Evolutionary conservation across 2,888 invertebrate genomes (phyloP), one percentile per base, ranked within the genome.

Genomic region (Xanthorhoe spadicearia): DNA sequence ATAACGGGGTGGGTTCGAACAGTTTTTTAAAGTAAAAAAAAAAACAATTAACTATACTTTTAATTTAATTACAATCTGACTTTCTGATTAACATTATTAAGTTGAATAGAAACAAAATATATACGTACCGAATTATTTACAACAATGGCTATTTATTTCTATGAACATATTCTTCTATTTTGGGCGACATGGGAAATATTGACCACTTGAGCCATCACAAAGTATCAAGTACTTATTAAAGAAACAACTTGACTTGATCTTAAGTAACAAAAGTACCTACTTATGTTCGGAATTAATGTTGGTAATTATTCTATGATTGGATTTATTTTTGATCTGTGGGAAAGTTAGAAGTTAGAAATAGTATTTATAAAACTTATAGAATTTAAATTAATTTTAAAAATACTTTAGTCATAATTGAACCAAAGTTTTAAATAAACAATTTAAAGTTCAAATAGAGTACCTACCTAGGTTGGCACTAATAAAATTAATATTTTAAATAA

Each of bases 261-360:
- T 63, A 64, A 67, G 67, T 65, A 73, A 74, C 65, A 70, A 76
- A 70, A 71, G 74, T 70, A 76, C 77, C 17, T 75, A 57, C 51
- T 59, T 46, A 51, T 18, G 55, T 17, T 57, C 35, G 43, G 56
- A 64, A 68, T 67, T 74, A 70, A 74, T 43, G 76, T 72, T 71
- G 71, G 73, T 74, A 70, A 76, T 79, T 76, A 75, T 73, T 70
- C 72, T 73, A 72, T 76, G 64, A 77, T 79, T 63, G 70, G 61
- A 66, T 77, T 80, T 81, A 81, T 81, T 81, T 82, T 75, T 71
- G 56, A 69, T 76, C 74, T 76, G 80, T 81, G 82, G 74, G 81
- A 81, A 81, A 73, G 74, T 78, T 77, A 61, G 65, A 61, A 66
- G 61, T 58, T 55, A 62, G 73, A 76, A 72, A 74, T 78, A 79